Percentiles rank a stretch among this genome's conserved stretches.
Evolutionary conservation across 2,797 vertebrate genomes (phyloP).

Genomic region (Tauraco hartlaubi): DNA sequence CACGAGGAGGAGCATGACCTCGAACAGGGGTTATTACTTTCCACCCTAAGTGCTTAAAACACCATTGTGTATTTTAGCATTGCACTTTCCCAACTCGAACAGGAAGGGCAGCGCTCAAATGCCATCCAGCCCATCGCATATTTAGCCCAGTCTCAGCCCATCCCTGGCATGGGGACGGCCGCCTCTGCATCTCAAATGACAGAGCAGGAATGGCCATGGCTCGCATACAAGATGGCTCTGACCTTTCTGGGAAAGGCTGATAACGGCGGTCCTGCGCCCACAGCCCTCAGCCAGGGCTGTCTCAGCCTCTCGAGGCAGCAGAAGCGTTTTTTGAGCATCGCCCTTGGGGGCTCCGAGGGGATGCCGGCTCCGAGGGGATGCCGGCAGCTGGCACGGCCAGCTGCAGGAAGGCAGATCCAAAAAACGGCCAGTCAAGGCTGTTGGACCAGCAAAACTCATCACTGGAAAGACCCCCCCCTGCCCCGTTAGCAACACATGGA

Average conservation of each 20-base stretch:
- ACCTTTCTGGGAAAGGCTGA: constrained; percentile 64
- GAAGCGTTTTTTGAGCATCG: not conserved
- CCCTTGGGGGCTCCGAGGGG: not conserved
- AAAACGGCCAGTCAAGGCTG: not conserved
- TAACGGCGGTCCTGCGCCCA: not conserved
- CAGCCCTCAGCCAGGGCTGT: not conserved
- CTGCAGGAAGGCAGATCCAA: not conserved
- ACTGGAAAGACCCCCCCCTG: not conserved
- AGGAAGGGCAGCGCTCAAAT: not conserved
- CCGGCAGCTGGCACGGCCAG: not conserved
- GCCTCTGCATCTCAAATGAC: not conserved
- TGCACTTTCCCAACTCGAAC: not conserved
- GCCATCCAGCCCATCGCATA: not conserved
- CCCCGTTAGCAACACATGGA: accelerated
- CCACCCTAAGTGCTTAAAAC: not conserved
- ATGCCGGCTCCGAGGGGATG: too few species aligned
- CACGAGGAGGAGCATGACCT: accelerated
- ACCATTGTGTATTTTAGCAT: not conserved
- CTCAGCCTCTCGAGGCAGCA: not conserved
- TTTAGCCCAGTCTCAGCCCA: not conserved
- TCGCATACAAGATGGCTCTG: not conserved
- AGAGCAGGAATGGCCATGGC: not conserved
- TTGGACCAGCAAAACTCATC: not conserved
- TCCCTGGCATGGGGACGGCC: not conserved
- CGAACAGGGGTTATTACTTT: not conserved